Evolutionary conservation across 2,888 invertebrate species (phyloP), one percentile per base, ranked within the genome.

Genomic region (Cerastis leucographa): DNA sequence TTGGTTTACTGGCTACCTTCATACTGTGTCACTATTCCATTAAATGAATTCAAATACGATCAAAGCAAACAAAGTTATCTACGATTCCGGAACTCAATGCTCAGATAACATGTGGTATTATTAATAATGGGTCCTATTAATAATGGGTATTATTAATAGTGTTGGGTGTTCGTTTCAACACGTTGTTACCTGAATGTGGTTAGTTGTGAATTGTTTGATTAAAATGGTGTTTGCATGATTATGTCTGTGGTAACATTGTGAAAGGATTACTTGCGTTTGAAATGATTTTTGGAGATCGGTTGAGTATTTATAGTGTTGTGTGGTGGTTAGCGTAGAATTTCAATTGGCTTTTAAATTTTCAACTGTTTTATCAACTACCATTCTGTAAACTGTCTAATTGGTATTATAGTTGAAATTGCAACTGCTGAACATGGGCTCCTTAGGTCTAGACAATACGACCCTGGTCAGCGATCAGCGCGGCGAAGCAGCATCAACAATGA

Each of bases 41-140:
- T 22, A 46, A 82, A 86, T 85, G 66, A 76, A 80, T 78, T 71
- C 25, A 78, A 78, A 80, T 85, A 69, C 69, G 44, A 46, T 74
- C 14, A 56, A 71, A 70, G 66, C 67, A 74, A 85, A 85, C 85
- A 83, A 74, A 78, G 72, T 75, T 83, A 78, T 76, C 74, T 77
- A 25, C 61, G 59, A 76, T 74, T 62, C 65, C 70, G 44, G 54
- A 66, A 76, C 80, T 70, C 72, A 42, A 66, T 77, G 25, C 51
- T 64, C 74, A 78, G 80, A 85, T 86, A 83, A 70, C 74, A 71
- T 80, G 79, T 40, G 70, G 75, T 76, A 74, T 65, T 76, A 70
- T 74, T 79, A 82, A 74, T 73, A 75, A 73, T 69, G 22, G 76
- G 42, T 42, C 8, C 35, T 68, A 56, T 79, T 59, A 74, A 61